Percentiles rank a stretch among this genome's conserved stretches.
Conservation (phyloP, 2,888 invertebrate genomes). For the Uloborus plumipes region DNA sequence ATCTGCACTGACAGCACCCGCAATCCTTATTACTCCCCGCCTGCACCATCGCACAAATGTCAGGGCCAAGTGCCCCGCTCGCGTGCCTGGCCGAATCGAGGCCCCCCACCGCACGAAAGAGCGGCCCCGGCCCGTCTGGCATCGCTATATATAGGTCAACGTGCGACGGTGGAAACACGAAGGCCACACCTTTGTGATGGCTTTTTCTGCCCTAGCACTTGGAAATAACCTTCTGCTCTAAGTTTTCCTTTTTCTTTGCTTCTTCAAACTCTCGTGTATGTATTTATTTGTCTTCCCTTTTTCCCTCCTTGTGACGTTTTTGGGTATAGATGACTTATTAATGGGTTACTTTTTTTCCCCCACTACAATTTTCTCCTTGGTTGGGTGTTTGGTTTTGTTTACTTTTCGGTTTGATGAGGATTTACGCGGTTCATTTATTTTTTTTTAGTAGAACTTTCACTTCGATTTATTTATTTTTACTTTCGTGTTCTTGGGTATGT, state of each 20-base stretch:
- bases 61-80: conserved; percentile 21
- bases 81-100: conserved; percentile 13
- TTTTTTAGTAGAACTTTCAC: too few species aligned
- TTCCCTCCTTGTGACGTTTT: neutral
- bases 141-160: conserved; percentile 32
- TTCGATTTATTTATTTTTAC: too few species aligned
- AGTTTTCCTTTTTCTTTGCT: conserved; percentile 5
- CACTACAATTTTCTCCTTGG: neutral
- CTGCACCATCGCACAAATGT: conserved; percentile 17
- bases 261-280: neutral
- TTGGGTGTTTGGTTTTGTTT: too few species aligned
- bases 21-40: too few species aligned
- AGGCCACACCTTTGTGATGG: conserved; percentile 4
- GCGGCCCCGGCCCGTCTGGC: conserved; percentile 13
- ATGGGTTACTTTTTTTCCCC: conserved; percentile 4
- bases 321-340: neutral
- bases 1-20: too few species aligned
- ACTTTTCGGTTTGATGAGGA: too few species aligned
- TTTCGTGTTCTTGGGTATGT: too few species aligned
- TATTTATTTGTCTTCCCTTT: neutral
- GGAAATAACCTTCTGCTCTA: conserved; percentile 30
- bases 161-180: conserved; percentile 8
- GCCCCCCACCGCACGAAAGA: conserved; percentile 18
- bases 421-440: too few species aligned
- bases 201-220: conserved; percentile 14